Conservation (phyloP, 2,888 invertebrate species). For the Blastobasis lacticolella region DNA sequence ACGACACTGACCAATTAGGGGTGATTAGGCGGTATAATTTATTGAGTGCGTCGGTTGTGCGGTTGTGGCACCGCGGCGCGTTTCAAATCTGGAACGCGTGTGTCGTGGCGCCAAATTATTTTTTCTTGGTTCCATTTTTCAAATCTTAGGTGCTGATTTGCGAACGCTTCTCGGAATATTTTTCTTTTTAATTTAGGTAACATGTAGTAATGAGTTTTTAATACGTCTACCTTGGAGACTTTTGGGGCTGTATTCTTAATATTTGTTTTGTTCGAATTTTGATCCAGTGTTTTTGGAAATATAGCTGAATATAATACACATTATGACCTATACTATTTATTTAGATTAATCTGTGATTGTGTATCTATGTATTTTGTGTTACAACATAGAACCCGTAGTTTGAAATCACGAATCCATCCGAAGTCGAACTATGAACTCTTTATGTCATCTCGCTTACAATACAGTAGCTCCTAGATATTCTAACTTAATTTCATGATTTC, state of each 20-base stretch:
- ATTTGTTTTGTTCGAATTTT: too few relatives aligned
- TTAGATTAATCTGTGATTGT: background rate
- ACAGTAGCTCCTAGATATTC: too few relatives aligned
- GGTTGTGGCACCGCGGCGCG: slow-evolving; percentile 41
- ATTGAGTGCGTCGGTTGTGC: slow-evolving; percentile 60
- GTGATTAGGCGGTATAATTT: slow-evolving; percentile 69
- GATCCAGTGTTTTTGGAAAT: too few relatives aligned
- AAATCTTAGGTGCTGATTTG: slow-evolving; percentile 51
- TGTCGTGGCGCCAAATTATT: slow-evolving; percentile 52
- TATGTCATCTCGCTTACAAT: too few relatives aligned
- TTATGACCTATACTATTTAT: background rate
- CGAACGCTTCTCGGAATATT: slow-evolving; percentile 39
- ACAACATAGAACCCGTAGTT: background rate
- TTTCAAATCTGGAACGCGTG: slow-evolving; percentile 31
- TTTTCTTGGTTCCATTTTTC: slow-evolving; percentile 24
- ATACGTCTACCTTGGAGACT: background rate
- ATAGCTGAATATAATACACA: too few relatives aligned
- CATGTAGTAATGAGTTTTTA: background rate
- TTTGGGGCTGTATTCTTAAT: too few relatives aligned
- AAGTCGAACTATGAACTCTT: slow-evolving; percentile 4
- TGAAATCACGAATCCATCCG: background rate
- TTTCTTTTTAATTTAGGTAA: slow-evolving; percentile 15
- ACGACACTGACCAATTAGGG: slow-evolving; percentile 70
- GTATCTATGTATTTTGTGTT: background rate
- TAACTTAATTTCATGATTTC: too few relatives aligned